Evolutionary conservation across 2,888 invertebrate species (phyloP).

Genomic region (Phalera bucephala): DNA sequence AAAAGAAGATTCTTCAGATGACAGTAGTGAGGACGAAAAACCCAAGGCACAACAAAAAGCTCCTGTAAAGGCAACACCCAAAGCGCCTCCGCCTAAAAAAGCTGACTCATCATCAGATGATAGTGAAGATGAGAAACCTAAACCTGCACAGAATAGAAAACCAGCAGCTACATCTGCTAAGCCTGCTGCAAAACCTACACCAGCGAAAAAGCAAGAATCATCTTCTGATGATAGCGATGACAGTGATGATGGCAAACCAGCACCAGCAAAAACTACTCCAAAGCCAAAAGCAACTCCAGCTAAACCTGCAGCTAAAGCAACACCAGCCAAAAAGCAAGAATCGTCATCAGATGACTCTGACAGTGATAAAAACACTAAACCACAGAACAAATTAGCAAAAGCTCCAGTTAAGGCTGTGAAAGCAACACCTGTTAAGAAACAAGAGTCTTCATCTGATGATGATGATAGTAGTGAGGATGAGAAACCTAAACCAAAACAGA

Average conservation of each 20-base stretch:
- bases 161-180: constrained; percentile 25
- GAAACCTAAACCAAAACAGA: constrained; percentile 39
- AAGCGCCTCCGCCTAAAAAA: constrained; percentile 33
- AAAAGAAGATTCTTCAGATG: constrained; percentile 51
- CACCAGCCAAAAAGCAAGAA: constrained; percentile 33
- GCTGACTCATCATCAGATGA: constrained; percentile 21
- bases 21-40: constrained; percentile 57
- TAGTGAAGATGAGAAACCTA: constrained; percentile 40
- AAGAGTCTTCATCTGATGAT: constrained; percentile 56
- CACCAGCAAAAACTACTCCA: constrained; percentile 28
- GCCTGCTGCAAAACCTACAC: constrained; percentile 35
- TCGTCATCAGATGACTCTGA: constrained; percentile 57
- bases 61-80: constrained; percentile 25
- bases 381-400: constrained; percentile 29
- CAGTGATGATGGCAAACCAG: constrained; percentile 62
- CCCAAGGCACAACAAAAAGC: constrained; percentile 36
- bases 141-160: constrained; percentile 15
- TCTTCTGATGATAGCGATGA: constrained; percentile 60
- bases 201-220: constrained; percentile 51
- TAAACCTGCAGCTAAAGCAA: constrained; percentile 35
- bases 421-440: constrained; percentile 29
- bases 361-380: constrained; percentile 48
- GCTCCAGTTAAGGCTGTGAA: constrained; percentile 29
- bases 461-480: constrained; percentile 62
- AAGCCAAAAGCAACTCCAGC: constrained; percentile 18